Evolutionary conservation across 2,888 invertebrate species (phyloP), one percentile per base, ranked within the genome.

Genomic region (Lacanobia oleracea): DNA sequence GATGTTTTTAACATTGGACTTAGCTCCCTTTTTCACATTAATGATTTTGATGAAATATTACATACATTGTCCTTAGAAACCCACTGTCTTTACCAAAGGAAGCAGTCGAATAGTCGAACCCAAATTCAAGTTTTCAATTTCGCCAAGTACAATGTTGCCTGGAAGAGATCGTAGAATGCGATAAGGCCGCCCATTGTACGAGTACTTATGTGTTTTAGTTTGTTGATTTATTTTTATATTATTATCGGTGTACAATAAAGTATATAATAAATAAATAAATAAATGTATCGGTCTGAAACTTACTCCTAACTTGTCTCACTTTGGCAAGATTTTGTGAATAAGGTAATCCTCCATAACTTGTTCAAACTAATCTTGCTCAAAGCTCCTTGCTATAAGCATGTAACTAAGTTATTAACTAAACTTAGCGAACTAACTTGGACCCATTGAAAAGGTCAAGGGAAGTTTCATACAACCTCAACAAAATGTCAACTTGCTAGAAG

Each of bases 381-480:
- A 75, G 27, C 51, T 37, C 43, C 23, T 43, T 5, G n/a, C n/a
- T 5, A 33, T 65, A 2, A 72, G 16, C 54, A 63, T 73, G 27
- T 65, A 51, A 65, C 37, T 75, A 23, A 53, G 57, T 59, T 75
- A 45, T 40, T 75, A 37, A 51, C 45, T 51, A 72, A 72, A 54
- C 71, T 59, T 51, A 8, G n/a, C 23, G 45, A 14, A 12, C 33
- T 64, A 72, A 56, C 56, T 64, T 57, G 27, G 56, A 69, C 40
- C 18, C 27, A 33, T n/a, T 64, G 21, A 50, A 74, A 72, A 45
- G 33, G 64, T 18, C 48, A 56, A 59, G n/a, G 45, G 23, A 53
- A 43, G 27, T 56, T 64, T 56, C 10, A 14, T 18, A 40, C 40
- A 1, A 56, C 9, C n/a, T 33, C 9, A 64, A 53, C 27, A 64